Evolutionary conservation across 2,113 vertebrate species (phyloP).

Genomic region (Orientallactaga bullata): DNA sequence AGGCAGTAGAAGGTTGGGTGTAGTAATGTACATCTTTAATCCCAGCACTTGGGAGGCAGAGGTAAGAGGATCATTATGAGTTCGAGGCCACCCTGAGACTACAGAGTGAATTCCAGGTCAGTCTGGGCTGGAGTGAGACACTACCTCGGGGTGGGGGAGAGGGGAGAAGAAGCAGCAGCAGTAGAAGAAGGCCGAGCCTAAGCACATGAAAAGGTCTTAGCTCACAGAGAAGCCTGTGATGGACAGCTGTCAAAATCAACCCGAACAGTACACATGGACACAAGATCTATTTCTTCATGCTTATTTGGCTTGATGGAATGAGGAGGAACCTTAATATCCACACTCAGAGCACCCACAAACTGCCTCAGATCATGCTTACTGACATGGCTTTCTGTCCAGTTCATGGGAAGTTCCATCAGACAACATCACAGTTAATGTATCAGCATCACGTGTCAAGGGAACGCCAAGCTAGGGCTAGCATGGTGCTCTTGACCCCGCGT

Average conservation of each 20-base stretch:
- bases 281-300: neutral
- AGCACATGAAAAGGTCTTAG: neutral
- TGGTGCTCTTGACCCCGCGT: no score
- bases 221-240: neutral
- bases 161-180: no score
- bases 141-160: no score
- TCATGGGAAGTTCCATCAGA: neutral
- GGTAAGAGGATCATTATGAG: no score
- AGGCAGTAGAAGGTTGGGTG: no score
- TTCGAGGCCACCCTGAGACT: no score
- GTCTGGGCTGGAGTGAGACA: no score
- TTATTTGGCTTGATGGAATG: neutral
- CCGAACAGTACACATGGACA: accelerated
- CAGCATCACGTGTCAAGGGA: neutral
- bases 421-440: neutral
- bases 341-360: neutral
- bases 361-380: neutral
- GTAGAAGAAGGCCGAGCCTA: no score
- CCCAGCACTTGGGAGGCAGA: no score
- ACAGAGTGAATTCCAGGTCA: no score
- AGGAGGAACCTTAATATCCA: neutral
- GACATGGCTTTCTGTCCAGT: neutral
- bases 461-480: neutral
- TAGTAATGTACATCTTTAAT: no score
- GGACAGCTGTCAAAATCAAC: no score